Percentiles rank a stretch among this genome's conserved stretches.
phyloP scores from a whole-genome alignment of 1,140 invertebrate genomes.

The Saccostrea cuccullata region DNA sequence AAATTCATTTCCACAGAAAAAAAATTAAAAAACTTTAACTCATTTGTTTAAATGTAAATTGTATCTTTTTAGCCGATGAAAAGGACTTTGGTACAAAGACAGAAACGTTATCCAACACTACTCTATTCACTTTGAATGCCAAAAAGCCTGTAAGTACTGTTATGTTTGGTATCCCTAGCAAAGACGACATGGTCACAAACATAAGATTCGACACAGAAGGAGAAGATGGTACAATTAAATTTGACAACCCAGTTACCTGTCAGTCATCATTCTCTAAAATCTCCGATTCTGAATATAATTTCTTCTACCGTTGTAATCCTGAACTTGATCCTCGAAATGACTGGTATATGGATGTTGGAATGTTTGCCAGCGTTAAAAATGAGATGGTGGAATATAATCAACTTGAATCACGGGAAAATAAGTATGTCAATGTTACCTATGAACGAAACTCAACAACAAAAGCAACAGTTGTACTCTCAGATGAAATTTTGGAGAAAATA shows the following conservation, averaged over 20 bases:
- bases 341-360: background rate
- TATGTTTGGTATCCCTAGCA: background rate
- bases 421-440: background rate
- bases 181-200: background rate
- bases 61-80: background rate
- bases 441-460: background rate
- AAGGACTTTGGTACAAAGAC: background rate
- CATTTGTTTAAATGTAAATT: background rate
- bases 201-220: background rate
- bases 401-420: background rate
- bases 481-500: background rate
- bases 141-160: background rate
- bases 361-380: background rate
- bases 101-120: background rate
- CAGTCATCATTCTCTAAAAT: background rate
- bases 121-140: background rate
- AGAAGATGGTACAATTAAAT: background rate
- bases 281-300: no score
- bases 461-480: background rate
- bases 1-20: background rate
- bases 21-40: background rate
- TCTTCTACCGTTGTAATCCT: background rate
- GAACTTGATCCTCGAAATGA: background rate
- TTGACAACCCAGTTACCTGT: background rate
- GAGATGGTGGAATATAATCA: background rate